phyloP scores from a whole-genome alignment of 64 coral and sea anemone genomes.

The Trachythela sp. region DNA sequence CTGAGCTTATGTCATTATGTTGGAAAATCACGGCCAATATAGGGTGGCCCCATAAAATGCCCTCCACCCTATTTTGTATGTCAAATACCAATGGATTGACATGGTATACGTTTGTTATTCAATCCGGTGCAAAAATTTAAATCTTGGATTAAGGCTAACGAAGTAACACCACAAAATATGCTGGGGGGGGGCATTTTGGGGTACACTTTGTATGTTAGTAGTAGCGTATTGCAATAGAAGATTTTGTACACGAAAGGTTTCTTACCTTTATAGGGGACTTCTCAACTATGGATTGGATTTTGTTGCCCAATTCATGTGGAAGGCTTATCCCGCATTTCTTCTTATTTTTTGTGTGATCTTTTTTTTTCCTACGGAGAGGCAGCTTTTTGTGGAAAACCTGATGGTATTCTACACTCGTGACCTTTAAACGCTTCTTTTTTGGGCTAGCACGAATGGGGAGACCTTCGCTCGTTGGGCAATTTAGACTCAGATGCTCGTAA shows the following conservation, averaged over 20 bases:
- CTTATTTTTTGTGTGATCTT: background rate
- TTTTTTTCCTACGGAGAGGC: background rate
- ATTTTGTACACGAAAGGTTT: background rate
- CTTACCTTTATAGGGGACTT: background rate
- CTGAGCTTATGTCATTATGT: no score
- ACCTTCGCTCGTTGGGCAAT: slow-evolving; percentile 29
- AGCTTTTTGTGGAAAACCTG: slow-evolving; percentile 53
- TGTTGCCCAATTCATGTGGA: background rate
- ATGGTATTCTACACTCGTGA: slow-evolving; percentile 42
- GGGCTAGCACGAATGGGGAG: slow-evolving; percentile 46
- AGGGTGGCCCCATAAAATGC: no score
- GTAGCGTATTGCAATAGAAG: no score
- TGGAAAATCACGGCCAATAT: no score
- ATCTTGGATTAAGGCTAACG: no score
- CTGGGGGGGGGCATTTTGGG: no score
- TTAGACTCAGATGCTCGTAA: background rate
- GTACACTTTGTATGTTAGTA: no score
- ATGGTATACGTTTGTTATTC: no score
- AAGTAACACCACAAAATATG: no score
- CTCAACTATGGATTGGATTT: background rate
- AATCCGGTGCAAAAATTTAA: no score
- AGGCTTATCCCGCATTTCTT: background rate
- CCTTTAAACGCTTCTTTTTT: slow-evolving; percentile 44
- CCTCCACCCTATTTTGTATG: no score
- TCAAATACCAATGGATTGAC: no score